phyloP scores from a whole-genome alignment of 2,888 invertebrate species.

The Drosophila vallismaia region DNA sequence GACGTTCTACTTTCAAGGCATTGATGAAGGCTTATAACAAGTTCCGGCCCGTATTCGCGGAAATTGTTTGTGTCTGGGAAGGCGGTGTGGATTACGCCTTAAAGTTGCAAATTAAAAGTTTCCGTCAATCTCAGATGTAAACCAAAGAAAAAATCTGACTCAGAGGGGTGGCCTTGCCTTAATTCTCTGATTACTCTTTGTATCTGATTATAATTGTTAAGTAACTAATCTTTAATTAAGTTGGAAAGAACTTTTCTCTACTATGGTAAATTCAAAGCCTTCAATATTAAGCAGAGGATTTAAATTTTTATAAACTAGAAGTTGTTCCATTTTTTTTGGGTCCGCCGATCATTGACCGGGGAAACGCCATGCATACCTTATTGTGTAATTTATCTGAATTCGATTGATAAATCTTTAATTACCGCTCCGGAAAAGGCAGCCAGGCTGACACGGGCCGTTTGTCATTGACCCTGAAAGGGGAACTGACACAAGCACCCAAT shows the following conservation, averaged over 20 bases:
- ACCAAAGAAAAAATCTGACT: background rate
- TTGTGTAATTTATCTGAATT: conserved; percentile 35
- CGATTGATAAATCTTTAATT: conserved; percentile 63
- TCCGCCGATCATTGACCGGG: conserved; percentile 10
- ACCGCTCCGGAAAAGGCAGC: conserved; percentile 13
- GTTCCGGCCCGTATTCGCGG: conserved; percentile 15
- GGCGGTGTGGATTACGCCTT: conserved; percentile 58
- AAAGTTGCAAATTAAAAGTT: conserved; percentile 77
- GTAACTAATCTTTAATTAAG: conserved; percentile 1
- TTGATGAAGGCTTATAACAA: conserved; percentile 65
- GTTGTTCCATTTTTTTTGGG: background rate
- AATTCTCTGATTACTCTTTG: conserved; percentile 20
- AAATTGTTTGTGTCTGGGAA: conserved; percentile 35
- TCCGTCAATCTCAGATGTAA: conserved; percentile 32
- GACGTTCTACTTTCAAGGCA: conserved; percentile 51
- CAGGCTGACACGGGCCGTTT: conserved; percentile 53
- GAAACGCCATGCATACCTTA: conserved; percentile 18
- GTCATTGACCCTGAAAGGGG: conserved; percentile 67
- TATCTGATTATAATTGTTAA: conserved; percentile 7
- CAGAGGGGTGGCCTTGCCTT: background rate
- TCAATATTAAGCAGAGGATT: background rate
- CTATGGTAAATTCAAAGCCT: too few relatives aligned
- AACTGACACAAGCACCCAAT: conserved; percentile 37
- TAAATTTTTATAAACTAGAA: background rate
- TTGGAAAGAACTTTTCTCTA: background rate